phyloP scores from a whole-genome alignment of 1,140 invertebrate genomes.

The Plodia interpunctella region DNA sequence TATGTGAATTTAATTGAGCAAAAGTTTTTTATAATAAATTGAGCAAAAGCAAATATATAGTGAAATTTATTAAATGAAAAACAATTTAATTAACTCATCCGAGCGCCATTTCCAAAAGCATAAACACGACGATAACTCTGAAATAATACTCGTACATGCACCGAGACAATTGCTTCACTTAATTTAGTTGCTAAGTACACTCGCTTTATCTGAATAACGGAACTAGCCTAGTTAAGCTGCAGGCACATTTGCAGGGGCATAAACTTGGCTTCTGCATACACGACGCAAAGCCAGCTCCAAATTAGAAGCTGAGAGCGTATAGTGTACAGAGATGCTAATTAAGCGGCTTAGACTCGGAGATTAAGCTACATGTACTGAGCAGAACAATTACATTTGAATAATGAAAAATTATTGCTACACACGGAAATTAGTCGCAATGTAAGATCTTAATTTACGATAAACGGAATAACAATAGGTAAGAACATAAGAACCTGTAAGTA shows the following conservation, averaged over 20 bases:
- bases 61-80: background rate
- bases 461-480: too few relatives aligned
- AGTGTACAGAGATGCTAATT: slow-evolving; percentile 1
- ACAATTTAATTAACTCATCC: background rate
- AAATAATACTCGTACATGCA: background rate
- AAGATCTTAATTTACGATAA: background rate
- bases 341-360: background rate
- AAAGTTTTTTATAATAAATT: too few relatives aligned
- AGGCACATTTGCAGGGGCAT: slow-evolving; percentile 27
- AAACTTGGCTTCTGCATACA: slow-evolving; percentile 18
- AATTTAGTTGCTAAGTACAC: slow-evolving; percentile 44
- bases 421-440: background rate
- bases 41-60: too few relatives aligned
- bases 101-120: background rate
- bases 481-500: too few relatives aligned
- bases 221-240: slow-evolving; percentile 32
- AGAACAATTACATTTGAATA: background rate
- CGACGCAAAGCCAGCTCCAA: background rate
- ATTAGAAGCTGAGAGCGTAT: background rate
- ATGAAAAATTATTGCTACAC: background rate
- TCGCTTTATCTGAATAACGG: slow-evolving; percentile 33
- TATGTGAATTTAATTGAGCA: too few relatives aligned
- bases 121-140: background rate
- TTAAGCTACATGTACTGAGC: background rate
- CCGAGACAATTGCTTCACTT: slow-evolving; percentile 27